Percentiles rank a stretch among this genome's conserved stretches.
Evolutionary conservation across 2,888 invertebrate species (phyloP).

Genomic region (Mystacides longicornis): DNA sequence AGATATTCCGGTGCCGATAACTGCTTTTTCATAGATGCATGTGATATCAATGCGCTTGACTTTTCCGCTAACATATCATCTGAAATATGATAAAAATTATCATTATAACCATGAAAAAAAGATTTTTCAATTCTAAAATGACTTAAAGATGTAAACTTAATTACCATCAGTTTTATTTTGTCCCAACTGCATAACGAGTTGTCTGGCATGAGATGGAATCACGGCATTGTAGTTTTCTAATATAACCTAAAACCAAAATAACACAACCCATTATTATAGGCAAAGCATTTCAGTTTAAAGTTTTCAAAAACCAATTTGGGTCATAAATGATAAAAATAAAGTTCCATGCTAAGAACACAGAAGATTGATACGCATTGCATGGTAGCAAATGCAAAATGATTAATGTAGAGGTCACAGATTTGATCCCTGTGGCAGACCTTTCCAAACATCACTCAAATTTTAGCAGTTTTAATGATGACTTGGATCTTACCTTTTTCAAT

Average conservation of each 20-base stretch:
- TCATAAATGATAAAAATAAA: no score
- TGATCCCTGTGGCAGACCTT: no score
- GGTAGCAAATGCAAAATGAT: no score
- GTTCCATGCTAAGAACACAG: neutral
- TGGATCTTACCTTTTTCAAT: constrained; percentile 51
- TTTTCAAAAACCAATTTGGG: no score
- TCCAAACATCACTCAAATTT: no score
- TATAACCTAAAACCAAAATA: constrained; percentile 59
- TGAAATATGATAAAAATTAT: constrained; percentile 31
- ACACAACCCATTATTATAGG: no score
- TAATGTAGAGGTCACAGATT: no score
- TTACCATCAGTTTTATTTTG: constrained; percentile 66
- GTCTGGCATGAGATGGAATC: constrained; percentile 90
- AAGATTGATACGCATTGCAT: no score
- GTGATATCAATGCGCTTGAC: constrained; percentile 46
- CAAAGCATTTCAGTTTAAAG: no score
- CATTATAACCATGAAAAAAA: neutral
- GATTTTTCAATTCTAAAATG: neutral
- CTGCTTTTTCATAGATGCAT: constrained; percentile 62
- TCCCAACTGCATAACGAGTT: constrained; percentile 83
- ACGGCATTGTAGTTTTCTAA: constrained; percentile 88
- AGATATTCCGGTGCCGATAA: constrained; percentile 85
- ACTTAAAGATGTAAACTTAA: neutral
- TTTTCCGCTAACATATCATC: constrained; percentile 58
- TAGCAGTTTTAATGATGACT: no score